Evolutionary conservation across 1,140 invertebrate species (phyloP).

Genomic region (Hyposmocoma kahamanoa): DNA sequence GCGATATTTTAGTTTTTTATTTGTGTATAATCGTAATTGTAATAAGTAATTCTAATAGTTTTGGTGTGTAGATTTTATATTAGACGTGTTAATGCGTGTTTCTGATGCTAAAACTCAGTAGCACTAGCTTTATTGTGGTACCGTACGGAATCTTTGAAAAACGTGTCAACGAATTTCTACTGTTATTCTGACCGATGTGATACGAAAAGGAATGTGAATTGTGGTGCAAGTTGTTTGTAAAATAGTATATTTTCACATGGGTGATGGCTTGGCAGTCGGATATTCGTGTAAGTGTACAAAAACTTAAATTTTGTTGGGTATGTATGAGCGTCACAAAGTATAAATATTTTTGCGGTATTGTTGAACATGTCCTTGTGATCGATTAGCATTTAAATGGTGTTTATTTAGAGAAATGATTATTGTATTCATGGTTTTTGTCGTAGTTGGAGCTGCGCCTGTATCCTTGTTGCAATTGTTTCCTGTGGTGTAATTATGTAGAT

Average conservation of each 20-base stretch:
- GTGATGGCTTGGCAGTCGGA: constrained; percentile 72
- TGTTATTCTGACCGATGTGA: constrained; percentile 48
- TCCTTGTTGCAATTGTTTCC: too few species aligned
- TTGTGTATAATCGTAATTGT: constrained; percentile 51
- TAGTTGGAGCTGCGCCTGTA: background rate
- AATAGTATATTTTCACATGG: constrained; percentile 68
- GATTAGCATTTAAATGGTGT: constrained; percentile 47
- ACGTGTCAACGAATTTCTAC: constrained; percentile 64
- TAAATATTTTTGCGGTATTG: constrained; percentile 13
- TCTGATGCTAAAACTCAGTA: constrained; percentile 41
- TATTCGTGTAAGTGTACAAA: constrained; percentile 54
- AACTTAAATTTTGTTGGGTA: background rate
- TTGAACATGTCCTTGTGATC: constrained; percentile 52
- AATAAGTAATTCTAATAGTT: constrained; percentile 43
- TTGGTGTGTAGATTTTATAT: constrained; percentile 48
- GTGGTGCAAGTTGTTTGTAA: constrained; percentile 52
- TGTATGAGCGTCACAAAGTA: background rate
- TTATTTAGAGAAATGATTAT: constrained; percentile 11
- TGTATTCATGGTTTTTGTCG: background rate
- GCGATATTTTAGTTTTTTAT: constrained; percentile 65
- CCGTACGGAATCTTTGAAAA: constrained; percentile 31
- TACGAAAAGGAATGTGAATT: constrained; percentile 57
- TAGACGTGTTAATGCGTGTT: constrained; percentile 26
- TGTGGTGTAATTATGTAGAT: background rate
- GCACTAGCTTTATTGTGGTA: constrained; percentile 27